phyloP scores from a whole-genome alignment of 2,113 vertebrate species.

The Manacus vitellinus region DNA sequence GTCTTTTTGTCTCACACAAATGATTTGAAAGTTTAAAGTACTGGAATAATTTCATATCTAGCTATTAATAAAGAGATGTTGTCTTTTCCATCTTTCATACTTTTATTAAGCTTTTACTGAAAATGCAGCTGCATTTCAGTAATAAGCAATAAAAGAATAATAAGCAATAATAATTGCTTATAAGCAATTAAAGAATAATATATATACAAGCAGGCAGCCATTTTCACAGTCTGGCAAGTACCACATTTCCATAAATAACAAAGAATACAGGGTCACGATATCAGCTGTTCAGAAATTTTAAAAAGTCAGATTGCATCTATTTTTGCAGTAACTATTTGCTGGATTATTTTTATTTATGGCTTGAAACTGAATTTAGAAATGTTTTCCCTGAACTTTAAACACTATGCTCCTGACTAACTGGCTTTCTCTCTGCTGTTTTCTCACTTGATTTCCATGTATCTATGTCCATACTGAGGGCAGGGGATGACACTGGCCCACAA shows the following conservation, averaged over 20 bases:
- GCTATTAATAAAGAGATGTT: not conserved
- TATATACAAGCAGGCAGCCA: not conserved
- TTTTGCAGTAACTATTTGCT: not conserved
- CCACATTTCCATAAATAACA: slow-evolving; percentile 43
- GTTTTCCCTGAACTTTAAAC: not conserved
- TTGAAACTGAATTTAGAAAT: slow-evolving; percentile 31
- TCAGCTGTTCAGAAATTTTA: not conserved
- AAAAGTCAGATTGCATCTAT: not conserved
- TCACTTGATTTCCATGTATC: not conserved
- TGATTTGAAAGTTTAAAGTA: not conserved
- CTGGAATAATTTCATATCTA: not conserved
- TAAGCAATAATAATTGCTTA: no score
- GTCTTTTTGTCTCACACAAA: not conserved
- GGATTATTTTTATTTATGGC: not conserved
- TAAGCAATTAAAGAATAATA: not conserved
- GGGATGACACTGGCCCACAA: not conserved
- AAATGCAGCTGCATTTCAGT: slow-evolving; percentile 3
- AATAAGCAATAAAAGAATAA: no score
- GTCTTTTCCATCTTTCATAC: not conserved
- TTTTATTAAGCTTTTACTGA: not conserved
- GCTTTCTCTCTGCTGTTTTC: not conserved
- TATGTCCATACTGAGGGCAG: not conserved
- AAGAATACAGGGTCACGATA: slow-evolving; percentile 15
- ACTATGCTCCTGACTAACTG: not conserved
- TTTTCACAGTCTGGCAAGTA: slow-evolving; percentile 22